phyloP scores from a whole-genome alignment of 2,797 vertebrate genomes.

The Phoeniculus purpureus region DNA sequence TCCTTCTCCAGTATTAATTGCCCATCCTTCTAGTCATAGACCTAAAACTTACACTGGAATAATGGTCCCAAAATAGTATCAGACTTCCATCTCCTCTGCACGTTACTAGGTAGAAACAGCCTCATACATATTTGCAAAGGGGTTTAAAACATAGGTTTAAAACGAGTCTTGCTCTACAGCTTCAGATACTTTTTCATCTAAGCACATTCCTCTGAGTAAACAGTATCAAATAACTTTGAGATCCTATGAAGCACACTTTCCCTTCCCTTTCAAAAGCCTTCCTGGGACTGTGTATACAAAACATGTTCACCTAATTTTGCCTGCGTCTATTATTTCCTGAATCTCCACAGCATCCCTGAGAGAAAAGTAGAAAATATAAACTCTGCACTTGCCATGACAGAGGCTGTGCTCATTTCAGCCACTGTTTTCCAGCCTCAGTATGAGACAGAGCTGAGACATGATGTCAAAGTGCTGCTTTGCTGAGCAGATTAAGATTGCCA shows the following conservation, averaged over 20 bases:
- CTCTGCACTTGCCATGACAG: not conserved
- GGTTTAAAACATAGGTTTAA: not conserved
- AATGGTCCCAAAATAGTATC: not conserved
- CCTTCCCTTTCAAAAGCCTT: not conserved
- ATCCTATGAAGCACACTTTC: not conserved
- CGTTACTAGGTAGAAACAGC: not conserved
- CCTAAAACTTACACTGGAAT: not conserved
- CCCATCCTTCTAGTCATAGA: not conserved
- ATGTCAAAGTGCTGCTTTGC: not conserved
- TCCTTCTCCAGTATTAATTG: not conserved
- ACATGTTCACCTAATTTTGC: constrained; percentile 24
- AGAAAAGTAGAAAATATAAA: constrained; percentile 29
- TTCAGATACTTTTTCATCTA: not conserved
- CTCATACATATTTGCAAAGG: not conserved
- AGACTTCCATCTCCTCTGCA: not conserved
- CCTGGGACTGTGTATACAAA: constrained; percentile 12
- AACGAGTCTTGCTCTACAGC: not conserved
- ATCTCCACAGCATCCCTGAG: not conserved
- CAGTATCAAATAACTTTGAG: not conserved
- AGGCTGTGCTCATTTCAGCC: constrained; percentile 1
- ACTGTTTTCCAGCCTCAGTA: not conserved
- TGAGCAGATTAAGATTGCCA: not conserved
- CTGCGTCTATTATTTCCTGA: constrained; percentile 49
- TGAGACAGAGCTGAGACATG: not conserved
- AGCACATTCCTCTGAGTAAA: not conserved